Evolutionary conservation across 2,797 vertebrate species (phyloP).

Genomic region (Micrastur ruficollis): DNA sequence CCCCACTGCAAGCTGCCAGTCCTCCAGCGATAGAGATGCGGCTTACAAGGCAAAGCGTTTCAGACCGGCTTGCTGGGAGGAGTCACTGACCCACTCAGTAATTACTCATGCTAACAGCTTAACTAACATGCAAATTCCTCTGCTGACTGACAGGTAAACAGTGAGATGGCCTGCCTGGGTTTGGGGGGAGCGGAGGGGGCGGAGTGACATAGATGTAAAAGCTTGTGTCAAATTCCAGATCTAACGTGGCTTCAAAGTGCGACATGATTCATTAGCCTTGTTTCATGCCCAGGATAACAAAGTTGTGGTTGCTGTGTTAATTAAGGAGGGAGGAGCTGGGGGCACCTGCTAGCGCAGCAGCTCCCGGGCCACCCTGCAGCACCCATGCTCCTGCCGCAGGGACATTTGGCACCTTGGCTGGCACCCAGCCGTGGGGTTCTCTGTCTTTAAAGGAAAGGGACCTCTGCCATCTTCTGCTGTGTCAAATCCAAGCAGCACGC

Average conservation of each 20-base stretch:
- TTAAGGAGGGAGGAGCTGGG: conserved; percentile 40
- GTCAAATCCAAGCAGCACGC: rapidly evolving
- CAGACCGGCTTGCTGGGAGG: conserved; percentile 45
- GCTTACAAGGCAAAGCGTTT: background rate
- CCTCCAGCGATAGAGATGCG: conserved; percentile 34
- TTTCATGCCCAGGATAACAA: conserved; percentile 56
- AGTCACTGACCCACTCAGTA: conserved; percentile 53
- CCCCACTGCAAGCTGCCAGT: conserved; percentile 13
- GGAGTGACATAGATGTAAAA: conserved; percentile 18
- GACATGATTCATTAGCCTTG: conserved; percentile 54
- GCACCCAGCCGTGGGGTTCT: background rate
- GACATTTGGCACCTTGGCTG: background rate
- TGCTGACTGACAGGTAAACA: conserved; percentile 57
- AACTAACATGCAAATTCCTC: conserved; percentile 68
- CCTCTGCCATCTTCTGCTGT: background rate
- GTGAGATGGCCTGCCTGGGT: background rate
- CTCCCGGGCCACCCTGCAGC: background rate
- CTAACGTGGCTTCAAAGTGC: conserved; percentile 29
- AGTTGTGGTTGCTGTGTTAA: conserved; percentile 54
- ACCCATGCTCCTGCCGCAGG: background rate
- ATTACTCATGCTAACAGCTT: conserved; percentile 65
- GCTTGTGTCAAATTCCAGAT: conserved; percentile 22
- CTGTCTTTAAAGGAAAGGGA: background rate
- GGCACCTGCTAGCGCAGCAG: conserved; percentile 11
- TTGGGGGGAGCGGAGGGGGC: background rate